These are phyloP conservation scores for Rotaria socialis DNA, from an alignment of 2,888 invertebrate genomes.

Conservation along the genomic window DNA sequence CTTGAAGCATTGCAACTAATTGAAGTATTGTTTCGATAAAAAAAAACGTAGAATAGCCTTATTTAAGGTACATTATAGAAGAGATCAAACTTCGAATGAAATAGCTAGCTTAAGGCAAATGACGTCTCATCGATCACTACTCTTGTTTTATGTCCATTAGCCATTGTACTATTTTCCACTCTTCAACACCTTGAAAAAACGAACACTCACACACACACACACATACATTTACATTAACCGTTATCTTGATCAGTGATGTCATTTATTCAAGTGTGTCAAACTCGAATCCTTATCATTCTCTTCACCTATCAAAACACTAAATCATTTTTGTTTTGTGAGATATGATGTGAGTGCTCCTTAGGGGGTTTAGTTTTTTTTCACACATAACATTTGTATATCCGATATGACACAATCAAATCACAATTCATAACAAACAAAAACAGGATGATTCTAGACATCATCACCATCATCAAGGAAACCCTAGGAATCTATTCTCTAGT, in stretches of 20 bases:
- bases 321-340: conserved; percentile 21
- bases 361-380: not conserved
- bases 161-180: conserved; percentile 7
- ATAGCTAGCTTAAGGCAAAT: not conserved
- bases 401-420: conserved; percentile 22
- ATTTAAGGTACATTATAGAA: not conserved
- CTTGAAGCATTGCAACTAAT: not conserved
- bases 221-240: not conserved
- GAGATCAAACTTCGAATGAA: not conserved
- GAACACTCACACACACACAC: not conserved
- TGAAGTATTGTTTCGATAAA: not conserved
- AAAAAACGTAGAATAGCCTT: not conserved
- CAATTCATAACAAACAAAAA: not conserved
- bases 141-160: conserved; percentile 16
- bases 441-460: not conserved
- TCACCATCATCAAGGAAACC: not conserved
- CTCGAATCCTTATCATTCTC: conserved; percentile 21
- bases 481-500: not conserved
- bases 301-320: conserved; percentile 22
- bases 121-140: conserved; percentile 11
- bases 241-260: conserved; percentile 22
- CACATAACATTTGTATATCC: not conserved
- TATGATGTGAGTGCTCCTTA: conserved; percentile 9
- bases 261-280: conserved; percentile 23
- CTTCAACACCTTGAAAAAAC: conserved; percentile 3